Percentiles rank a stretch among this genome's conserved stretches.
Conservation (phyloP, 2,888 invertebrate species). For the Galeopsomyia nigrocyanea region DNA sequence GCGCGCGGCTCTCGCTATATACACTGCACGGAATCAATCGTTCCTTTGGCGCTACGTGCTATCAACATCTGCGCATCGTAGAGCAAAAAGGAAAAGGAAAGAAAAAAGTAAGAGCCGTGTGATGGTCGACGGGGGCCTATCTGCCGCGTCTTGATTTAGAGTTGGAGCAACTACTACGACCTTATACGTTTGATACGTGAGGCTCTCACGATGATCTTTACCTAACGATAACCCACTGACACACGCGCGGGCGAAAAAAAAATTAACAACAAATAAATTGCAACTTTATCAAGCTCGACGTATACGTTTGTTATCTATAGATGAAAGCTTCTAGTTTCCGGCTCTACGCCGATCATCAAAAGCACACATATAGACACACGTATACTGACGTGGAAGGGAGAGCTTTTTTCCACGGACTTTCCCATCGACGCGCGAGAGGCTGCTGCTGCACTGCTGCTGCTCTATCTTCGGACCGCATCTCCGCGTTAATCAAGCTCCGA, state of each 20-base stretch:
- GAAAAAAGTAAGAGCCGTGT: no score
- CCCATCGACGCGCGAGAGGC: background rate
- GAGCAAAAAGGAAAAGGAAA: no score
- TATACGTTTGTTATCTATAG: constrained; percentile 35
- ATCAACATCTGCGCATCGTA: constrained; percentile 35
- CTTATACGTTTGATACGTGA: constrained; percentile 27
- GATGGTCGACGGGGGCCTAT: background rate
- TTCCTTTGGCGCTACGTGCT: background rate
- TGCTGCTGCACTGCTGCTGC: background rate
- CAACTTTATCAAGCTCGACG: background rate
- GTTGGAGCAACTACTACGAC: background rate
- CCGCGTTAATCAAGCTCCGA: constrained; percentile 29
- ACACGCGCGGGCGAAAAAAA: constrained; percentile 13
- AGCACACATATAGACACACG: constrained; percentile 13
- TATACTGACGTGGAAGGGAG: background rate
- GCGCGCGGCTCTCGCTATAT: background rate
- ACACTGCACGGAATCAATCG: constrained; percentile 26
- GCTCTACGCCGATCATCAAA: constrained; percentile 28
- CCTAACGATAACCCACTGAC: constrained; percentile 57
- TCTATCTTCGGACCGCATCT: constrained; percentile 17
- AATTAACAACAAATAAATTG: no score
- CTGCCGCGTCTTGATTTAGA: constrained; percentile 33
- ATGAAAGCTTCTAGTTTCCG: constrained; percentile 16
- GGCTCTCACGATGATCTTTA: constrained; percentile 55
- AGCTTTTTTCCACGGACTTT: background rate